Percentiles rank a stretch among this genome's conserved stretches.
Evolutionary conservation across 2,888 invertebrate genomes (phyloP).

Genomic region (Noctua janthe): DNA sequence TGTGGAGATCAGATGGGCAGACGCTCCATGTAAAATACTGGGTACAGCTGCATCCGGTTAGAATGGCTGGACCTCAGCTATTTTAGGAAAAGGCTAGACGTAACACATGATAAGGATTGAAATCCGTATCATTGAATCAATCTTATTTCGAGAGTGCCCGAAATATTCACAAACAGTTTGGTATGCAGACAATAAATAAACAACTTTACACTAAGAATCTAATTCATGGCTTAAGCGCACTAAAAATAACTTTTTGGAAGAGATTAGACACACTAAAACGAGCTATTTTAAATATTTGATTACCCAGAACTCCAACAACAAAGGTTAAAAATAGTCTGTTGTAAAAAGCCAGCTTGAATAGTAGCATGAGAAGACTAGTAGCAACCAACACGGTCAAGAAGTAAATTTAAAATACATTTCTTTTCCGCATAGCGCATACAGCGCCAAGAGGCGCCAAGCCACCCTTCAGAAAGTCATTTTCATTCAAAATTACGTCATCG

Average conservation of each 20-base stretch:
- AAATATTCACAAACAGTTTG: conserved; percentile 10
- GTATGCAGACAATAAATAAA: conserved; percentile 51
- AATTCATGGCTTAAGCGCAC: neutral
- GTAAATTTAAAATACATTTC: neutral
- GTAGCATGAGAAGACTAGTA: neutral
- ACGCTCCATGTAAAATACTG: neutral
- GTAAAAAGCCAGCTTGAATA: no score
- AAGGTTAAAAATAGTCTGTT: neutral
- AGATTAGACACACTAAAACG: neutral
- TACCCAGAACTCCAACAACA: neutral
- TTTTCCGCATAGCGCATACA: neutral
- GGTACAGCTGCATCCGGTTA: neutral
- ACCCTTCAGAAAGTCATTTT: neutral
- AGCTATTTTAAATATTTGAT: neutral
- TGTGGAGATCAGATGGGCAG: neutral
- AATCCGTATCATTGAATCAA: neutral
- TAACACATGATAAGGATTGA: neutral
- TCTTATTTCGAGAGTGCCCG: neutral
- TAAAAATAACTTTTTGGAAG: conserved; percentile 3
- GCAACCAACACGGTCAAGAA: neutral
- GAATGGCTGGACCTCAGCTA: neutral
- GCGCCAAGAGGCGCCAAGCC: neutral
- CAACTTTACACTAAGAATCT: conserved; percentile 24
- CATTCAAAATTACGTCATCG: neutral
- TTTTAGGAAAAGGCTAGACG: neutral